Conservation (phyloP, 2,797 vertebrate species). For the Hylomyscus alleni region DNA sequence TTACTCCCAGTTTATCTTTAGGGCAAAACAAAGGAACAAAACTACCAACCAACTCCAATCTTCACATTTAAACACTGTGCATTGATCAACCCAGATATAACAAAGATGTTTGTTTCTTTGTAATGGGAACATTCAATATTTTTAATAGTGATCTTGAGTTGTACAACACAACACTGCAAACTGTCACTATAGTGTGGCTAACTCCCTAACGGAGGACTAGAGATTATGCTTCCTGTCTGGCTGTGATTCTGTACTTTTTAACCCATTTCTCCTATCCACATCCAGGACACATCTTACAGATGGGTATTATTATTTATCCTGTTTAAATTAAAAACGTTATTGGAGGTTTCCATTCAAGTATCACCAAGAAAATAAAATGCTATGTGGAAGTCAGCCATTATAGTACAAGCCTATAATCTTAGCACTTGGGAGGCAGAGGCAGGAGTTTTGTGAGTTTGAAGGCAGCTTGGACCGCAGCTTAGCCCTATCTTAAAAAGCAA, state of each 20-base stretch:
- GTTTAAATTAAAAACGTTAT: conserved; percentile 3
- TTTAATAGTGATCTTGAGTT: not conserved
- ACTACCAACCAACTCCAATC: not conserved
- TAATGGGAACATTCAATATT: not conserved
- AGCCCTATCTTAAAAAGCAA: not conserved
- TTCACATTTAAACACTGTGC: not conserved
- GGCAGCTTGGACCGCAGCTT: not conserved
- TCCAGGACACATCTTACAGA: not conserved
- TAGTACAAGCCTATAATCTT: not conserved
- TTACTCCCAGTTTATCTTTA: not conserved
- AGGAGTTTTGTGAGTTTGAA: not conserved
- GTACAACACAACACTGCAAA: not conserved
- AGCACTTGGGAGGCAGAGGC: not conserved
- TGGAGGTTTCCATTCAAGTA: conserved; percentile 42
- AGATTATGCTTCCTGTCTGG: not conserved
- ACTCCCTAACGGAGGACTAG: not conserved
- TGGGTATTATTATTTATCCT: not conserved
- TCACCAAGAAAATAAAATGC: conserved; percentile 53
- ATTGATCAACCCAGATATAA: not conserved
- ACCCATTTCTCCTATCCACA: not conserved
- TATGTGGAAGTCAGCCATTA: not conserved
- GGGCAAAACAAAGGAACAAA: not conserved
- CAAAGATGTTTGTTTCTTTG: not conserved
- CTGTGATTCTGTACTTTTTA: not conserved
- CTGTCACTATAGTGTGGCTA: not conserved